These are phyloP conservation scores for Euproctis similis DNA, from an alignment of 2,888 invertebrate species.

Conservation along the genomic window DNA sequence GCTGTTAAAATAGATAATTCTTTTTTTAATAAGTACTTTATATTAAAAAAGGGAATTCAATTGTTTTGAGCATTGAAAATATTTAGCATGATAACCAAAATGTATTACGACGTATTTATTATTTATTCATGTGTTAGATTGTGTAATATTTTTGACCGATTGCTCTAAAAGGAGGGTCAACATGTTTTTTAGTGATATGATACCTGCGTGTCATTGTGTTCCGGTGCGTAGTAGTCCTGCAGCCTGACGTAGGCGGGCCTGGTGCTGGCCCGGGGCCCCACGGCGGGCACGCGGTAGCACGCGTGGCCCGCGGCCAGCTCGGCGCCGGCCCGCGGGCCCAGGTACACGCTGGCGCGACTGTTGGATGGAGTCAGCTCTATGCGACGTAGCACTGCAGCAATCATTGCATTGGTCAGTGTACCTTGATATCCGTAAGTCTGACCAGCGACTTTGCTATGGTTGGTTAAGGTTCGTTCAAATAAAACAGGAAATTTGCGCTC, in stretches of 20 bases:
- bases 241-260: constrained; percentile 73
- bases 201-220: constrained; percentile 70
- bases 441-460: no score
- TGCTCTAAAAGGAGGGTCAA: not conserved
- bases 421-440: no score
- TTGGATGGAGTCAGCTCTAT: constrained; percentile 48
- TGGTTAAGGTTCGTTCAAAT: no score
- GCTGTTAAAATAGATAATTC: constrained; percentile 30
- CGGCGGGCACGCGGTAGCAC: constrained; percentile 47
- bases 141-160: no score
- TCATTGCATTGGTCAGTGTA: no score
- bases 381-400: constrained; percentile 49
- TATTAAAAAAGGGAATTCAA: no score
- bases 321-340: constrained; percentile 33
- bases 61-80: no score
- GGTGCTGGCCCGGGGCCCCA: constrained; percentile 45
- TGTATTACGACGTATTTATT: no score
- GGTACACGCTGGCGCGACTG: constrained; percentile 48
- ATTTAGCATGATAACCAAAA: no score
- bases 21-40: no score
- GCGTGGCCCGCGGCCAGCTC: constrained; percentile 32
- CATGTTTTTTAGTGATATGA: constrained; percentile 4
- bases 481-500: no score
- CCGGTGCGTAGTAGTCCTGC: constrained; percentile 80
- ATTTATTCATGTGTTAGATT: no score